phyloP scores from a whole-genome alignment of 2,113 vertebrate species.

The Saguinus midas region DNA sequence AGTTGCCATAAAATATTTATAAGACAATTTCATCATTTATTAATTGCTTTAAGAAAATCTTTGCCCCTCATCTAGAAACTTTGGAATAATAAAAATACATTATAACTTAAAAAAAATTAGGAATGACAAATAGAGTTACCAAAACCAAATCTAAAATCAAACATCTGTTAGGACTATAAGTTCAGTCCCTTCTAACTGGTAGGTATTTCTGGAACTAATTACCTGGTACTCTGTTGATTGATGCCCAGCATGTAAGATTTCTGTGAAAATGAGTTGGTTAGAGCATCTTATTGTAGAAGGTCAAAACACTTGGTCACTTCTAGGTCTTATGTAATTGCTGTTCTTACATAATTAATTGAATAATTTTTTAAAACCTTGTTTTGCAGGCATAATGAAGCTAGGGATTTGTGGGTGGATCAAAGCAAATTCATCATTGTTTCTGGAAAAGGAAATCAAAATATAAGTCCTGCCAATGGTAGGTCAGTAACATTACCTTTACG shows the following conservation, averaged over 20 bases:
- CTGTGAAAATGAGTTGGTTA: not conserved
- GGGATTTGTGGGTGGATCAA: conserved; percentile 15
- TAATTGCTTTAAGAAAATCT: not conserved
- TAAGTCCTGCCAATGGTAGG: not conserved
- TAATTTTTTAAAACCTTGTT: not conserved
- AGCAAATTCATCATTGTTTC: not conserved
- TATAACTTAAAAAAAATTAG: not conserved
- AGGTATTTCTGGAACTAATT: not conserved
- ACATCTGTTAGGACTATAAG: not conserved
- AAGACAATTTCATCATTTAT: not conserved
- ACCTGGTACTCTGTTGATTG: not conserved
- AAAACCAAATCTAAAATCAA: not conserved
- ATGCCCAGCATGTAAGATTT: not conserved
- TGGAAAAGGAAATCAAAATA: not conserved
- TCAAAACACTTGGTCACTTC: not conserved
- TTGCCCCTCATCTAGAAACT: not conserved
- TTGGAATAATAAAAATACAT: not conserved
- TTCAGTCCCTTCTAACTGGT: not conserved
- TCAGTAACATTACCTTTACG: not conserved
- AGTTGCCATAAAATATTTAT: not conserved
- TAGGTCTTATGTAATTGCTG: not conserved
- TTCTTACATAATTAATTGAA: not conserved
- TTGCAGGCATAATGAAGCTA: not conserved
- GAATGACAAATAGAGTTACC: not conserved
- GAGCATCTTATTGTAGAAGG: not conserved